phyloP scores from a whole-genome alignment of 2,113 vertebrate species.

The Salvelinus fontinalis region DNA sequence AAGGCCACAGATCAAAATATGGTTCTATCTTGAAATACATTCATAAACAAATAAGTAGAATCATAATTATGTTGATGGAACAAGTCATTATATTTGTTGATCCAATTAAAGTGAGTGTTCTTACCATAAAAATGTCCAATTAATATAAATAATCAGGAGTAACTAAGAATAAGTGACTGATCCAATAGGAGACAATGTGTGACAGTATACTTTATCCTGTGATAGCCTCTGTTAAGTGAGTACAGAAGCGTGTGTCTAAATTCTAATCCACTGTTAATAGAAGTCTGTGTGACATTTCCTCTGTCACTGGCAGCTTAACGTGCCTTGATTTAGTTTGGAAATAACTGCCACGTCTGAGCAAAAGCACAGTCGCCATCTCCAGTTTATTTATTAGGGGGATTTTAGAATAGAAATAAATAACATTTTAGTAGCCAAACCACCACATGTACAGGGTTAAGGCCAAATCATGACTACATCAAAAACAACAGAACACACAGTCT shows the following conservation, averaged over 20 bases:
- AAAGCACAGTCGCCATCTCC: neutral
- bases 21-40: too few species aligned
- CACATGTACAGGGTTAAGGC: too few species aligned
- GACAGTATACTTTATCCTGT: neutral
- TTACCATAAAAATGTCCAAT: neutral
- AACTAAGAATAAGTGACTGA: too few species aligned
- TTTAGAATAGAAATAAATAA: neutral
- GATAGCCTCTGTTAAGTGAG: neutral
- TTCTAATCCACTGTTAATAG: slow-evolving; percentile 45
- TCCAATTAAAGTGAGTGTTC: neutral
- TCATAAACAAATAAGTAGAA: too few species aligned
- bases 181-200: neutral
- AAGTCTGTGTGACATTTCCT: neutral
- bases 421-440: neutral
- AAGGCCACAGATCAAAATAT: too few species aligned
- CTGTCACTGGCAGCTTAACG: slow-evolving; percentile 13
- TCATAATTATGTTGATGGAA: too few species aligned
- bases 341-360: neutral
- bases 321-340: slow-evolving; percentile 25
- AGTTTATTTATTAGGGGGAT: neutral
- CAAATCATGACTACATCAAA: too few species aligned
- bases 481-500: too few species aligned
- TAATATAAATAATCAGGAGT: neutral
- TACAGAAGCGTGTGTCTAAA: slow-evolving; percentile 7
- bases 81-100: neutral